Evolutionary conservation across 2,797 vertebrate species (phyloP), one percentile per base, ranked within the genome.

Genomic region (Spea hammondii): DNA sequence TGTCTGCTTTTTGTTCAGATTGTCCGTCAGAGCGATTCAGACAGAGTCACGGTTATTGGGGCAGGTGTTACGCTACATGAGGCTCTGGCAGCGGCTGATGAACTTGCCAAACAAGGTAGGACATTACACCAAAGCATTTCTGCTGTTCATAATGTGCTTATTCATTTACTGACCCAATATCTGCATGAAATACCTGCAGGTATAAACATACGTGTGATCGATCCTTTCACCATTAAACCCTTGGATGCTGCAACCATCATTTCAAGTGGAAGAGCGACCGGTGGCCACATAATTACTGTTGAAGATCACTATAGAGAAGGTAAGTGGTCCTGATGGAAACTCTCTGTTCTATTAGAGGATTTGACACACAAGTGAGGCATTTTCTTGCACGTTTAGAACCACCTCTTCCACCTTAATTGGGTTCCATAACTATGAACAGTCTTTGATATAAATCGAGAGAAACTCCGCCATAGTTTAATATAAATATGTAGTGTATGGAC

Each of bases 281-380:
- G 90, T 0, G 95, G 95, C 47, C 90, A 82, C 5, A 91, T 97
- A 73, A 94, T 97, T 84, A 96, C 95, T 0, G 95, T 97, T 64
- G 96, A 97, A 84, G 95, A 97, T 85, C 96, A 97, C 84, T 96
- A 95, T 87, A 92, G 85, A 84, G 94, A 97, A 88, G 95, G 95
- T 95, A 69, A 45, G 8, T 51, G 55, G 48, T 12, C 5, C 10
- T 54, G 14, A 32, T 65, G 44, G 9, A 4, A 65, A 53, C 2
- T 53, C 51, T 53, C 32, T 32, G 32, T 32, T 32, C 32, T 32
- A 32, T 32, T 32, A 3, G 32, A 32, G 1, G 32, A 32, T 32
- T 32, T 32, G 32, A 32, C 2, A 32, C 32, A 32, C 32, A 3
- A 3, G 32, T 32, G 32, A 32, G 10, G 51, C 3, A 53, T 53